A percentile compares a stretch with the other conserved stretches of the same genome.
phyloP scores from a whole-genome alignment of 1,140 invertebrate genomes.

The Ceratosolen fusciceps region DNA sequence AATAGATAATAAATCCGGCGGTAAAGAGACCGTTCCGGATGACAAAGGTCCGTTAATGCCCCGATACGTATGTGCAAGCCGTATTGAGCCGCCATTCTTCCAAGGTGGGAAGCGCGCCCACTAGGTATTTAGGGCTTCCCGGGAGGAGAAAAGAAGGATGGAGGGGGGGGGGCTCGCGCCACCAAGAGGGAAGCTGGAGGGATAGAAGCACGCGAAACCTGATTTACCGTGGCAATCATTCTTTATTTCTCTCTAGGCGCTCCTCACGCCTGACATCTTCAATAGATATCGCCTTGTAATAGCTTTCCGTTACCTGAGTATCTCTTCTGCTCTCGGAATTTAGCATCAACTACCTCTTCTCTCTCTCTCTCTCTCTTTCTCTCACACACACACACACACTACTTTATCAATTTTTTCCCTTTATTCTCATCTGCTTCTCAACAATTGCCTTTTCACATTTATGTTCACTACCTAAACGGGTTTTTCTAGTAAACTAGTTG shows the following conservation, averaged over 20 bases:
- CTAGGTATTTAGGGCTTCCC: conserved; percentile 38
- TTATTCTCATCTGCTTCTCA: neutral
- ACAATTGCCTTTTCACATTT: no score
- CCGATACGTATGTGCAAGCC: conserved; percentile 68
- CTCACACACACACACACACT: neutral
- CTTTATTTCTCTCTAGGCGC: conserved; percentile 73
- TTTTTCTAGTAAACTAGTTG: no score
- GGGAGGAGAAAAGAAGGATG: conserved; percentile 46
- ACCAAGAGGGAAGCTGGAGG: conserved; percentile 7
- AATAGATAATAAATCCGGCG: conserved; percentile 51
- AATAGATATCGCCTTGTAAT: conserved; percentile 72
- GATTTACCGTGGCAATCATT: conserved; percentile 72
- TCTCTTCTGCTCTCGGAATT: conserved; percentile 40
- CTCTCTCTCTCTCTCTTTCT: neutral
- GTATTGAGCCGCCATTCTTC: conserved; percentile 43
- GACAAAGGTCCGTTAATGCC: conserved; percentile 66
- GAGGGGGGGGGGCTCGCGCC: conserved; percentile 1
- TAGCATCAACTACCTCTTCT: neutral
- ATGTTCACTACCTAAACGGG: no score
- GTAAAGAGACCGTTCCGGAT: conserved; percentile 54
- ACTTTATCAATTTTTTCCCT: neutral
- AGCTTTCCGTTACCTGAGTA: conserved; percentile 72
- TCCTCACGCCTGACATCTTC: conserved; percentile 65
- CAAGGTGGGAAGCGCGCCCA: conserved; percentile 22
- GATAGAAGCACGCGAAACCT: conserved; percentile 53